Evolutionary conservation across 2,888 invertebrate species (phyloP).

Genomic region (Thysanoteuthis rhombus): DNA sequence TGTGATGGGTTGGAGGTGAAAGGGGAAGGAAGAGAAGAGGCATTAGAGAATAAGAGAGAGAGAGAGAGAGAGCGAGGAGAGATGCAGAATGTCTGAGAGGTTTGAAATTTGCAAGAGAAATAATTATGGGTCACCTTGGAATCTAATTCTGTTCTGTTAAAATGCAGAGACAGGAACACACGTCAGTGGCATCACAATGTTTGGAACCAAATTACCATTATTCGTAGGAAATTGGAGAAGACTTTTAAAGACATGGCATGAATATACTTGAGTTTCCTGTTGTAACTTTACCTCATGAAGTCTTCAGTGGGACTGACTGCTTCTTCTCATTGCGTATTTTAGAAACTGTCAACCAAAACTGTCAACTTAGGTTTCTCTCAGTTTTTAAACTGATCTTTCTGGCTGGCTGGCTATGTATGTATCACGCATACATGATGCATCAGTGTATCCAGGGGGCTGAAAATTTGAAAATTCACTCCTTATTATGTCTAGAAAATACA

Average conservation of each 20-base stretch:
- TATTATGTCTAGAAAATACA: no score
- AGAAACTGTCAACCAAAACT: no score
- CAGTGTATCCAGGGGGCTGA: no score
- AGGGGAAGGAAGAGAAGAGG: not conserved
- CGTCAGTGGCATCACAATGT: not conserved
- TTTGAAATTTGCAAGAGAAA: not conserved
- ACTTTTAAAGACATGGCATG: not conserved
- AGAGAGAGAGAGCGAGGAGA: not conserved
- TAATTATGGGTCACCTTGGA: not conserved
- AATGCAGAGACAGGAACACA: slow-evolving; percentile 12
- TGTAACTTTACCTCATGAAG: no score
- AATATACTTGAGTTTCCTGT: not conserved
- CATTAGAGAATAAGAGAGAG: not conserved
- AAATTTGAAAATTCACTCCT: no score
- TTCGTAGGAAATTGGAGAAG: not conserved
- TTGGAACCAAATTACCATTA: slow-evolving; percentile 12
- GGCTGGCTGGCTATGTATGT: no score
- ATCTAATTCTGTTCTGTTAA: not conserved
- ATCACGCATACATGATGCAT: no score
- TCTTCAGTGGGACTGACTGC: no score
- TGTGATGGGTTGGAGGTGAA: no score
- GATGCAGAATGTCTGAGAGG: not conserved
- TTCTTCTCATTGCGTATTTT: no score
- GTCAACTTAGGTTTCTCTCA: no score
- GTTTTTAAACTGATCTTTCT: no score